Conservation (phyloP, 35 echinoderm and acorn worm species). For the Stichopus chloronotus region DNA sequence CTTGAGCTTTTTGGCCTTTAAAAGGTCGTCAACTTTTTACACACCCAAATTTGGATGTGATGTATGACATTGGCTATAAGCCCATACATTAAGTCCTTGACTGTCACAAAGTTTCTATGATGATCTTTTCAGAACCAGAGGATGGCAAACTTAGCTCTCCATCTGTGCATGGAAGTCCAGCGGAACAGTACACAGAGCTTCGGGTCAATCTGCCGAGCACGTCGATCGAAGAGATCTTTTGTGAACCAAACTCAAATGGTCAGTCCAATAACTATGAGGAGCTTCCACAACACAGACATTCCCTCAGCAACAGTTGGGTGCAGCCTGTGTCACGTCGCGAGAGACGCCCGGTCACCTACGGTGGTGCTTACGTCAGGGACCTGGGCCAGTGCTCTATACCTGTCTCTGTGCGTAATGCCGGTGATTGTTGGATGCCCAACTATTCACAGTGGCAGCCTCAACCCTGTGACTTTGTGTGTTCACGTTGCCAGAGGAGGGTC, state of each 20-base stretch:
- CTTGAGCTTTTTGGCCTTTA: too few relatives aligned
- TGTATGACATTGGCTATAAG: too few relatives aligned
- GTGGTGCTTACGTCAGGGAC: conserved; percentile 61
- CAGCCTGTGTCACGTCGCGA: conserved; percentile 55
- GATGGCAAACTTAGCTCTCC: conserved; percentile 38
- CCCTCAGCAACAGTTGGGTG: conserved; percentile 55
- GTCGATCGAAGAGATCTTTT: conserved; percentile 49
- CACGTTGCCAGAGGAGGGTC: conserved; percentile 80
- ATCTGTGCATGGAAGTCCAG: conserved; percentile 42
- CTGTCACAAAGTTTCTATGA: background rate
- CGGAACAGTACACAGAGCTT: conserved; percentile 60
- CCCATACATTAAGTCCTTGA: too few relatives aligned
- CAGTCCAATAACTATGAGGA: conserved; percentile 38
- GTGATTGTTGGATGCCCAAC: conserved; percentile 29
- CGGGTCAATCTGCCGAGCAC: conserved; percentile 70
- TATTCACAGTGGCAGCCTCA: conserved; percentile 64
- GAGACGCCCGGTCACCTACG: conserved; percentile 48
- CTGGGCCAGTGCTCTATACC: conserved; percentile 46
- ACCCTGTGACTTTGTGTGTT: conserved; percentile 84
- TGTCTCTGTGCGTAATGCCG: background rate
- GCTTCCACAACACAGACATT: conserved; percentile 61
- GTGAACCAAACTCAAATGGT: conserved; percentile 34
- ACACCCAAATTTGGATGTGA: too few relatives aligned
- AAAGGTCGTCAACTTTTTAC: too few relatives aligned
- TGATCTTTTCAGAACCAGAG: conserved; percentile 36